Evolutionary conservation across 2,797 vertebrate genomes (phyloP).

Genomic region (Lepilemur septentrionalis): DNA sequence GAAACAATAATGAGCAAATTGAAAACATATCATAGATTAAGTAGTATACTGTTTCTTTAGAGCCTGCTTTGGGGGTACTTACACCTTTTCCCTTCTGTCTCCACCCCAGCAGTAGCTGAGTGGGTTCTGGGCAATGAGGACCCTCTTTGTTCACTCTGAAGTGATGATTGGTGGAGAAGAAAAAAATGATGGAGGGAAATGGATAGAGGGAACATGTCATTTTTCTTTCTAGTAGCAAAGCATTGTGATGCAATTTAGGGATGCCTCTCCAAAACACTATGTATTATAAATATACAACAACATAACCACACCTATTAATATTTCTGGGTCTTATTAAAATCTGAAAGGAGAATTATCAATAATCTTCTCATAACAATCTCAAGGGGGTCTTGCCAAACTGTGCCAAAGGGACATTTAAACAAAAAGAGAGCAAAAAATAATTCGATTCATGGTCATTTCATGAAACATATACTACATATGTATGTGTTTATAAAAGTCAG

Average conservation of each 20-base stretch:
- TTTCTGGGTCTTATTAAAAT: constrained; percentile 22
- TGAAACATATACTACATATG: background rate
- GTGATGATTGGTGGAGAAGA: background rate
- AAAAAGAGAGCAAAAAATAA: background rate
- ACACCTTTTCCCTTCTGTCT: background rate
- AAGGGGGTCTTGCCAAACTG: background rate
- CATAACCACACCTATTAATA: background rate
- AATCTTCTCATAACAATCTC: background rate
- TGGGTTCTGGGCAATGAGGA: background rate
- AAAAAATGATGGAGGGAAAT: background rate
- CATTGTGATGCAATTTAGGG: background rate
- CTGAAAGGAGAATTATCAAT: background rate
- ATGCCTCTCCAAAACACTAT: background rate
- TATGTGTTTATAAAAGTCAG: constrained; percentile 18
- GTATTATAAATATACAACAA: background rate
- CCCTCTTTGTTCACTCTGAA: background rate
- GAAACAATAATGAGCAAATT: background rate
- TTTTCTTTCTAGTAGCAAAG: background rate
- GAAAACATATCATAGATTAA: background rate
- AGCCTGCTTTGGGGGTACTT: background rate
- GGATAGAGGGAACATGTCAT: background rate
- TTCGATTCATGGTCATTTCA: background rate
- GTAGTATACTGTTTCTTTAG: background rate
- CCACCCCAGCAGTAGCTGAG: background rate
- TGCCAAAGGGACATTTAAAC: background rate